These are phyloP conservation scores for Anthonomus grandis DNA, from an alignment of 1,140 invertebrate species.

Conservation along the genomic window DNA sequence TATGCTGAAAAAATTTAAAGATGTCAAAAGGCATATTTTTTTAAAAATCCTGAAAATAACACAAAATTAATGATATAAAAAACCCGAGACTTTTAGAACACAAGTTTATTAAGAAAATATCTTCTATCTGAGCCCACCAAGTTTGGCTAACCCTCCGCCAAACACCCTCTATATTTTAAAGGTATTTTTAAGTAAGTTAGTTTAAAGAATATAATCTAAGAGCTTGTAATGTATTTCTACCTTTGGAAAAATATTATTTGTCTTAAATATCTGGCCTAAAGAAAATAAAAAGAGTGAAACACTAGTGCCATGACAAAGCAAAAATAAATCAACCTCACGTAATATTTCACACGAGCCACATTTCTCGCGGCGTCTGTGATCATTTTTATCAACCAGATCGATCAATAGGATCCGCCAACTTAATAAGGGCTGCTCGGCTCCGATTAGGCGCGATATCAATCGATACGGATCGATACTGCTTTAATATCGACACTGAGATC, in stretches of 20 bases:
- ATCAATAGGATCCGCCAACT: conserved; percentile 29
- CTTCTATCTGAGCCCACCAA: no score
- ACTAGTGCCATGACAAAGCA: neutral
- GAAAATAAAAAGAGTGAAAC: neutral
- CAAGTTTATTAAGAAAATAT: no score
- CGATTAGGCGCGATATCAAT: conserved; percentile 19
- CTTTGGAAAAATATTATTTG: neutral
- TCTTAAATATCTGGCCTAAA: neutral
- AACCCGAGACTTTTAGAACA: no score
- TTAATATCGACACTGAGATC: neutral
- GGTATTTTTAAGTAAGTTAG: neutral
- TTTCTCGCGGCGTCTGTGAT: conserved; percentile 33
- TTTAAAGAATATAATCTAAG: neutral
- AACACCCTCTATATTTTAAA: no score
- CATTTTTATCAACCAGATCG: conserved; percentile 30
- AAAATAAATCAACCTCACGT: conserved; percentile 18
- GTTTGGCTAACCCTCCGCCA: no score
- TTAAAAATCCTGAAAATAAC: no score
- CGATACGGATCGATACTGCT: conserved; percentile 6
- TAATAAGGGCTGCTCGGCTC: conserved; percentile 31
- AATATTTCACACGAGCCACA: conserved; percentile 28
- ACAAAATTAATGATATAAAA: no score
- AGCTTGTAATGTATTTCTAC: no score
- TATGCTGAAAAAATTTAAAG: no score
- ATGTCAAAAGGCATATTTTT: no score